phyloP scores from a whole-genome alignment of 2,113 vertebrate species.

The Callithrix jacchus region DNA sequence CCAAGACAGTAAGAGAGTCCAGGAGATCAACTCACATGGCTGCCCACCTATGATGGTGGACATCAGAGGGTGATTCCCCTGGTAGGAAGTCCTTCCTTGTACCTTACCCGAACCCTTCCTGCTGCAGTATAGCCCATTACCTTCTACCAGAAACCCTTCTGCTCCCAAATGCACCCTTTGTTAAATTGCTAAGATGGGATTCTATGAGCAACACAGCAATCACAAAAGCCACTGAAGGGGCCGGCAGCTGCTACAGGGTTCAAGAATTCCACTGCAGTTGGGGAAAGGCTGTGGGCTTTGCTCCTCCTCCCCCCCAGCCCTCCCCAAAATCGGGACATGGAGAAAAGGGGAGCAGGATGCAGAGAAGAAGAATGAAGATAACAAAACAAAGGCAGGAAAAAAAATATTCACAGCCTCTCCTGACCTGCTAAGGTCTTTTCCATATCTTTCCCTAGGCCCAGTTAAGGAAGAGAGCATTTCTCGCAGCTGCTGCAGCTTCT shows the following conservation, averaged over 20 bases:
- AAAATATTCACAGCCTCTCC: not conserved
- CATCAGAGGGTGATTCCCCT: not conserved
- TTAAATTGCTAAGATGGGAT: not conserved
- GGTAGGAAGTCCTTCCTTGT: not conserved
- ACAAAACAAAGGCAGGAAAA: not conserved
- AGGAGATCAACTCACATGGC: not conserved
- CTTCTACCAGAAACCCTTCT: not conserved
- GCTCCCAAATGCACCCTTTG: not conserved
- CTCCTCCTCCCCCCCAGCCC: rapidly evolving
- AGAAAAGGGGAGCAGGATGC: not conserved
- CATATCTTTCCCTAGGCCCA: not conserved
- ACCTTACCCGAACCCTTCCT: not conserved
- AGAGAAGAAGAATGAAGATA: not conserved
- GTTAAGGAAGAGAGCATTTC: not conserved
- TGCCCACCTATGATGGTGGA: too few species aligned
- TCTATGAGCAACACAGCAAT: not conserved
- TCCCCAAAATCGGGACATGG: not conserved
- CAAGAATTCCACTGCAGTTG: not conserved
- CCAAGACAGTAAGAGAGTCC: not conserved
- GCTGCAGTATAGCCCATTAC: not conserved
- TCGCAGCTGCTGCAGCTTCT: not conserved
- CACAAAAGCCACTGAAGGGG: not conserved
- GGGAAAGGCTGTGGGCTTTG: not conserved
- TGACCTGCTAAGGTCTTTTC: conserved; percentile 21
- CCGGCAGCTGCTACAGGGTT: not conserved